Evolutionary conservation across 2,888 invertebrate species (phyloP), one percentile per base, ranked within the genome.

Genomic region (Netelia fuscicornis): DNA sequence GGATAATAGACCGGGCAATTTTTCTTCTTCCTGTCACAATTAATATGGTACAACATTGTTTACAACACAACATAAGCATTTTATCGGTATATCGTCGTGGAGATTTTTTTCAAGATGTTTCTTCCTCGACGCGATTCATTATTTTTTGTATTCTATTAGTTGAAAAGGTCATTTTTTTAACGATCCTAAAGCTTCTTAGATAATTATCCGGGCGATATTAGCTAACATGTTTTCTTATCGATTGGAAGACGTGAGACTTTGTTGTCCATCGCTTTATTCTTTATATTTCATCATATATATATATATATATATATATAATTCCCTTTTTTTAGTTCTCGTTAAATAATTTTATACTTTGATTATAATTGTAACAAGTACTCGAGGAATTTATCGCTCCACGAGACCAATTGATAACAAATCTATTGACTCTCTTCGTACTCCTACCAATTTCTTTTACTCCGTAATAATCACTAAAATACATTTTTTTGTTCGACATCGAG

Each of bases 201-300:
- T 52, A 60, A 71, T 60, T 52, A 72, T 56, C 54, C 81, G 48
- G 74, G 77, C 74, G 68, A 83, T 56, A 60, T 48, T 67, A 44
- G 54, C 86, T 87, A 88, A 86, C 86, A 83, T 60, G 65, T 86
- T 83, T 74, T 86, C 87, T 88, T 79, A 86, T 88, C 75, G 70
- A 89, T 87, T 92, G 93, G 92, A 93, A 93, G 92, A 93, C 93
- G 64, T 92, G 87, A 88, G 92, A 93, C 89, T 93, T 91, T 92
- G 93, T 91, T 92, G 93, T 87, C 75, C 52, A 68, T 70, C 79
- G 65, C 56, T 78, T 88, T 84, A 84, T 42, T 82, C 87, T 85
- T 87, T 88, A 64, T 65, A 62, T 62, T n/a, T 30, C 37, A 37
- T 37, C 5, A 52, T 70, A 48, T 77, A 48, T 60, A 25, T 23